Conservation (phyloP, 2,888 invertebrate species). For the Chloroclysta siterata region DNA sequence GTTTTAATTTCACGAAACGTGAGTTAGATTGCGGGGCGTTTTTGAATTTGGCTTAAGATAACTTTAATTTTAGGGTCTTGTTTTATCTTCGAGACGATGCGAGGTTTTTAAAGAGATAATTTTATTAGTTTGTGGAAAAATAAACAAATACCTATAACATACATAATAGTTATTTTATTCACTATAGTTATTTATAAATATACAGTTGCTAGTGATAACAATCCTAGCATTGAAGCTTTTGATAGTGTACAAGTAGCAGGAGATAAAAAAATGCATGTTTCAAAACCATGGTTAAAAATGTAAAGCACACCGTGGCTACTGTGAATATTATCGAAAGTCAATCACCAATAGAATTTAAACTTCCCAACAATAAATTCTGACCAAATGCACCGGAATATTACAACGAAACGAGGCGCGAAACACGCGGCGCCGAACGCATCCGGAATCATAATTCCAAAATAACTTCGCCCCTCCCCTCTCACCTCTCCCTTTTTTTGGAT, state of each 20-base stretch:
- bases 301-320: slow-evolving; percentile 2
- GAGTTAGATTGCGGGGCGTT: slow-evolving; percentile 55
- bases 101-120: slow-evolving; percentile 5
- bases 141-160: neutral
- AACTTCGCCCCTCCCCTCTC: slow-evolving; percentile 72
- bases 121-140: neutral
- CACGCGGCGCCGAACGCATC: slow-evolving; percentile 80
- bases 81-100: slow-evolving; percentile 7
- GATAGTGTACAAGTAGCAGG: neutral
- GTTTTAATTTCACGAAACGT: slow-evolving; percentile 76
- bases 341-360: slow-evolving; percentile 28
- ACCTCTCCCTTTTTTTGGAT: slow-evolving; percentile 75
- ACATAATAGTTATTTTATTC: too few relatives aligned
- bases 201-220: neutral
- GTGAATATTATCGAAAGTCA: slow-evolving; percentile 20
- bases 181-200: too few relatives aligned
- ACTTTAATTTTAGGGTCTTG: slow-evolving; percentile 31
- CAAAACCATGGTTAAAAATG: slow-evolving; percentile 4
- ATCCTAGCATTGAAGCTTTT: neutral
- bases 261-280: neutral
- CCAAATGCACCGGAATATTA: slow-evolving; percentile 58
- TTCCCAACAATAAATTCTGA: slow-evolving; percentile 16
- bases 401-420: slow-evolving; percentile 81
- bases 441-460: slow-evolving; percentile 85
- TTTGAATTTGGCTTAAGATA: slow-evolving; percentile 47